Evolutionary conservation across 2,797 vertebrate genomes (phyloP).

Genomic region (Crenichthys baileyi): DNA sequence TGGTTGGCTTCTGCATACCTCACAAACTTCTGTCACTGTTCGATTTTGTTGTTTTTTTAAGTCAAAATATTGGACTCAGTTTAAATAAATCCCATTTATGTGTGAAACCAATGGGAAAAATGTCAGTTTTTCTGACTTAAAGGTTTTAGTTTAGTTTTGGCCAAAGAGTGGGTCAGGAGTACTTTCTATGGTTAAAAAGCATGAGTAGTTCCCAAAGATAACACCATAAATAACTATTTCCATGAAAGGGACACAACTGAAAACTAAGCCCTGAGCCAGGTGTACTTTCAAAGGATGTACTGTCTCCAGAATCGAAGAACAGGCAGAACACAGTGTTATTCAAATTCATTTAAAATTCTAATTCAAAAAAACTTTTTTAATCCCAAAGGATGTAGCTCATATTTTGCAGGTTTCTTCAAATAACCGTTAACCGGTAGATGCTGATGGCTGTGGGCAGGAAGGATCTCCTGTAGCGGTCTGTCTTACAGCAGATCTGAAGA

Average conservation of each 20-base stretch:
- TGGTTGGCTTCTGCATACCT: not conserved
- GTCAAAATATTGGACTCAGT: not conserved
- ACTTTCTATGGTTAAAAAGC: not conserved
- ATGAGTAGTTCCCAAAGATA: not conserved
- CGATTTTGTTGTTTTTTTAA: not conserved
- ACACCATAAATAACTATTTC: not conserved
- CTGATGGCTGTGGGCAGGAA: too few relatives aligned
- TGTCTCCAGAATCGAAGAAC: not conserved
- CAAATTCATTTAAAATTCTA: too few relatives aligned
- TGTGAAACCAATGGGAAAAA: not conserved
- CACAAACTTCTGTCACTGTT: not conserved
- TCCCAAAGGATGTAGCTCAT: too few relatives aligned
- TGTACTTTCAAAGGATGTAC: not conserved
- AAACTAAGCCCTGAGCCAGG: not conserved
- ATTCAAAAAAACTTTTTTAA: too few relatives aligned
- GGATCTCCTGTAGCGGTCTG: too few relatives aligned
- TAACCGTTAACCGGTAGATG: too few relatives aligned
- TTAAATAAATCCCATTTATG: not conserved
- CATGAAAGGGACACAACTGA: not conserved
- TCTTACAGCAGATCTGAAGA: too few relatives aligned
- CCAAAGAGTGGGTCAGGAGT: not conserved
- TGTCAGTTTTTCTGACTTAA: not conserved
- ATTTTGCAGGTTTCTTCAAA: too few relatives aligned
- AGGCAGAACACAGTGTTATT: not conserved
- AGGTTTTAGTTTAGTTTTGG: not conserved